These are phyloP conservation scores for Calameuta idolon DNA, from an alignment of 2,888 invertebrate genomes.

Conservation along the genomic window DNA sequence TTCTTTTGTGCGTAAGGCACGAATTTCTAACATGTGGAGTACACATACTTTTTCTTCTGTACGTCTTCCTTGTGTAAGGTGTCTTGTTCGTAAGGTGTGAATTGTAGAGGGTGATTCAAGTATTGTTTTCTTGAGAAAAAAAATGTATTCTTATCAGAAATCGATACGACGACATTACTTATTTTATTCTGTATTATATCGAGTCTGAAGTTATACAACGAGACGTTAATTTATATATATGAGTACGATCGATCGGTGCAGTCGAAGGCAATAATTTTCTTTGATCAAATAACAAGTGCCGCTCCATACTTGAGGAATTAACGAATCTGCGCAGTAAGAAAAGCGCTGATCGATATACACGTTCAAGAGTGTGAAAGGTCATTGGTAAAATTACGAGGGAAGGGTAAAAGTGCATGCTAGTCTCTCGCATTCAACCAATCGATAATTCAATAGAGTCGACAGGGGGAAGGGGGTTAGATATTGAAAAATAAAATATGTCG, in stretches of 20 bases:
- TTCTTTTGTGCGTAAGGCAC: neutral
- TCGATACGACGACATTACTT: neutral
- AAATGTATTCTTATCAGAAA: neutral
- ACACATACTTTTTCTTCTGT: neutral
- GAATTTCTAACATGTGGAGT: neutral
- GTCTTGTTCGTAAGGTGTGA: neutral
- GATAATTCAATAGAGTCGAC: neutral
- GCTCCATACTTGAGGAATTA: neutral
- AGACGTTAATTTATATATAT: neutral
- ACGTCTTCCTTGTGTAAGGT: neutral
- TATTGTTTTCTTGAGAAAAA: neutral
- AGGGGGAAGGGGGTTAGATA: neutral
- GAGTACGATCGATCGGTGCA: neutral
- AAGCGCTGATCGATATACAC: conserved; percentile 35
- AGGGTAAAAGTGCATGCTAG: conserved; percentile 1
- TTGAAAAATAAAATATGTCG: neutral
- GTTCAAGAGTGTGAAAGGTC: conserved; percentile 37
- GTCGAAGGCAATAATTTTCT: conserved; percentile 29
- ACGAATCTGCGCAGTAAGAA: conserved; percentile 3
- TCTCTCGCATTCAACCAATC: neutral
- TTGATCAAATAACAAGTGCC: conserved; percentile 13
- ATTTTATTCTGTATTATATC: neutral
- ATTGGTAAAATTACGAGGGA: conserved; percentile 30
- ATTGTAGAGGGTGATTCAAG: neutral
- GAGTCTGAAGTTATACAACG: neutral